Evolutionary conservation across 2,797 vertebrate species (phyloP).

Genomic region (Bovichtus diacanthus): DNA sequence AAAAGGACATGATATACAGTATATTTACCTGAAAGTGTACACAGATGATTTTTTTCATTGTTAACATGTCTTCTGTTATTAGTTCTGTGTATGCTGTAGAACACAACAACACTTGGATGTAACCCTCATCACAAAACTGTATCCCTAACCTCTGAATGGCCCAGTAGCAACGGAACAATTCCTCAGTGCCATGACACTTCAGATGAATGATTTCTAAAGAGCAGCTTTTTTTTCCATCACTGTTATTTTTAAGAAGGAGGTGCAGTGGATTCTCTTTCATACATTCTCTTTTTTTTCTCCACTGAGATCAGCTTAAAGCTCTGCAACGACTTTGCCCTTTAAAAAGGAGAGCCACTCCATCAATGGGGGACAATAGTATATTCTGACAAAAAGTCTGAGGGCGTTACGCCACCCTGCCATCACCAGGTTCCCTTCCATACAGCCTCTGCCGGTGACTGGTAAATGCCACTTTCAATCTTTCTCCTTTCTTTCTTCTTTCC

Average conservation of each 20-base stretch:
- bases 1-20: no score
- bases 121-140: constrained; percentile 9
- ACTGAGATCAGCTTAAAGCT: constrained; percentile 68
- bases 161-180: constrained; percentile 17
- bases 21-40: no score
- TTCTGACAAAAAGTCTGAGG: constrained; percentile 80
- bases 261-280: constrained; percentile 41
- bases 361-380: constrained; percentile 80
- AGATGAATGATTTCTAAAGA: constrained; percentile 34
- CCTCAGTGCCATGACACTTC: constrained; percentile 10
- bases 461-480: constrained; percentile 85
- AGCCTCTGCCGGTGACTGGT: constrained; percentile 77
- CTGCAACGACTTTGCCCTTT: constrained; percentile 60
- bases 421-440: constrained; percentile 68
- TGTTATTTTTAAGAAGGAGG: constrained; percentile 42
- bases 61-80: not conserved
- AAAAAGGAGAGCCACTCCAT: constrained; percentile 76
- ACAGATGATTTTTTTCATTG: not conserved
- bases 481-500: constrained; percentile 72
- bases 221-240: constrained; percentile 9
- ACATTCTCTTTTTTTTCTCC: constrained; percentile 27
- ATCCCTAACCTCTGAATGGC: constrained; percentile 14
- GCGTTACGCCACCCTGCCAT: constrained; percentile 72
- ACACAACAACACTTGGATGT: constrained; percentile 10
- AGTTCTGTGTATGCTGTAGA: not conserved